Evolutionary conservation across 2,113 vertebrate genomes (phyloP).

Genomic region (Speoplatyrhinus poulsoni): DNA sequence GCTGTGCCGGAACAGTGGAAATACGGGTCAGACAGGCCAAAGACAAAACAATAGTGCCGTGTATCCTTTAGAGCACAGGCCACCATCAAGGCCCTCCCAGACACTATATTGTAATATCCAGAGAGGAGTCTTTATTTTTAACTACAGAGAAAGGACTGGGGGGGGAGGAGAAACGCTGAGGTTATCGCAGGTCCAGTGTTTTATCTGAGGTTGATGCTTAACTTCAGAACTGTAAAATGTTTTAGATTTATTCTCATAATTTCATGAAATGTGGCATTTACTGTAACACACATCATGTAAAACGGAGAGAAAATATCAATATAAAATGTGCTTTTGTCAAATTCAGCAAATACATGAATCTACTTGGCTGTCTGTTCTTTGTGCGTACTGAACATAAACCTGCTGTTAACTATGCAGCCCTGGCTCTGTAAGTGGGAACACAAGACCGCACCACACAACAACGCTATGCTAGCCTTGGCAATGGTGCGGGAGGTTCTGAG

Average conservation of each 20-base stretch:
- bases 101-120: conserved; percentile 65
- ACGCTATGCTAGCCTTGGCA: no score
- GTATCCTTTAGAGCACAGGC: conserved; percentile 72
- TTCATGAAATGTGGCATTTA: neutral
- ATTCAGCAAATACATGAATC: no score
- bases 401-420: no score
- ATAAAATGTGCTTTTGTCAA: no score
- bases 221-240: no score
- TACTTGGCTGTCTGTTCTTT: no score
- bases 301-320: no score
- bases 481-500: no score
- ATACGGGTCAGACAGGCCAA: conserved; percentile 65
- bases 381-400: no score
- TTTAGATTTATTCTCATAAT: neutral
- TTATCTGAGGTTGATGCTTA: neutral
- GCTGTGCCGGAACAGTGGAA: conserved; percentile 58
- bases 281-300: conserved; percentile 1
- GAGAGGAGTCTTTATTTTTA: conserved; percentile 68
- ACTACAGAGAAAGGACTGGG: conserved; percentile 49
- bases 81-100: conserved; percentile 66
- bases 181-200: neutral
- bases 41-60: conserved; percentile 74
- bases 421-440: no score
- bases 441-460: no score
- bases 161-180: neutral